These are phyloP conservation scores for Alectura lathami DNA, from an alignment of 2,113 vertebrate species.

Conservation along the genomic window DNA sequence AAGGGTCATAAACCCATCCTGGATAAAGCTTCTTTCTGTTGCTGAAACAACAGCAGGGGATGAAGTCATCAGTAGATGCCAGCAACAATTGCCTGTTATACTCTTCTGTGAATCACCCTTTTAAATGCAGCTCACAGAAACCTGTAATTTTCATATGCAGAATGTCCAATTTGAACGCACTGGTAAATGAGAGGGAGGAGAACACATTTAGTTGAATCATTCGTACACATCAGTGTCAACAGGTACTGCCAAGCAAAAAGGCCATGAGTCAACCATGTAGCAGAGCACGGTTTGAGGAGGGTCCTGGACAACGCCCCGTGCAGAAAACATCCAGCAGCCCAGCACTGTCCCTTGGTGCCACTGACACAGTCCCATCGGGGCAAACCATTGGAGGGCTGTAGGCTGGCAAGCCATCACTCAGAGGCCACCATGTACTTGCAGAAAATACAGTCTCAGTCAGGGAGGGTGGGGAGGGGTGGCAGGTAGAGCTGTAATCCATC, in stretches of 20 bases:
- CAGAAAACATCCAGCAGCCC: neutral
- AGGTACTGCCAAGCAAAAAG: neutral
- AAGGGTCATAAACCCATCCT: neutral
- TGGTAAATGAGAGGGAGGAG: conserved; percentile 13
- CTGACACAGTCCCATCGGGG: neutral
- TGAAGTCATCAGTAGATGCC: conserved; percentile 46
- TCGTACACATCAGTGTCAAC: neutral
- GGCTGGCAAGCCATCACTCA: neutral
- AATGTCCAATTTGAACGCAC: conserved; percentile 8
- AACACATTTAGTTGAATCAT: conserved; percentile 13
- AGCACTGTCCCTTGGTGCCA: neutral
- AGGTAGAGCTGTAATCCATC: neutral
- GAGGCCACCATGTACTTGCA: neutral
- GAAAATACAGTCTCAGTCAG: neutral
- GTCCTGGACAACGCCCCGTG: neutral
- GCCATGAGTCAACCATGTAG: neutral
- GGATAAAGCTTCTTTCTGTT: conserved; percentile 5
- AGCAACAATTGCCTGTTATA: conserved; percentile 27
- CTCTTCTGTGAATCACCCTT: conserved; percentile 41
- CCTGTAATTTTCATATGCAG: conserved; percentile 27
- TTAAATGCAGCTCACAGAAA: neutral
- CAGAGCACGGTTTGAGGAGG: neutral
- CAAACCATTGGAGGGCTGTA: neutral
- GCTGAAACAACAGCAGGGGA: conserved; percentile 24
- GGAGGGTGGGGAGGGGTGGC: neutral